Evolutionary conservation across 2,797 vertebrate species (phyloP), one percentile per base, ranked within the genome.

Genomic region (Gephyroberyx darwinii): DNA sequence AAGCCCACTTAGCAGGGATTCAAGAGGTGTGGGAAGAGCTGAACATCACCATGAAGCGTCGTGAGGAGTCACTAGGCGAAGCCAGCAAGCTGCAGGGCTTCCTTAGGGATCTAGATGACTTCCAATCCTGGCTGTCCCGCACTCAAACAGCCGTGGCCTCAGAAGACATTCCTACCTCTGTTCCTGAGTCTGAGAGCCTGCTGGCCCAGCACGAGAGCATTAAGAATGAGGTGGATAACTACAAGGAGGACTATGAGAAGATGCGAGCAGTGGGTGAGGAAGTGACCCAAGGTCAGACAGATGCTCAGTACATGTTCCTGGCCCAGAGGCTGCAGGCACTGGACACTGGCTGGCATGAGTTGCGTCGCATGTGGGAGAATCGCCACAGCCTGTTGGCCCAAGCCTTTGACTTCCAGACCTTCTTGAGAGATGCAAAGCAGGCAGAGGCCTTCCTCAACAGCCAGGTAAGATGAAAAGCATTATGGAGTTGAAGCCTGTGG

Each of bases 331-430:
- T 99, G 17, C 95, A 98, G 72, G 95, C 96, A 0, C 87, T 98
- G 72, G 97, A 97, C 58, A 96, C 95, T 0, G 96, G 96, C 71
- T 99, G 98, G 98, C 94, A 97, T 4, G 96, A 98, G 84, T 89
- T 98, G 83, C 94, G 95, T 17, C 90, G 94, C 71, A 97, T 96
- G 95, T 99, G 98, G 97, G 97, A 98, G 89, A 96, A 95, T 86
- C 93, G 96, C 5, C 96, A 96, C 78, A 94, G 92, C 63, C 91
- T 96, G 12, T 87, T 99, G 78, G 94, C 96, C 12, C 96, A 95
- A 76, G 96, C 95, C 26, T 95, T 95, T 0, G 95, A 96, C 78
- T 95, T 96, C 93, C 97, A 98, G 86, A 93, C 93, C 14, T 97
- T 98, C 91, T 89, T 98, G 75, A 91, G 96, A 60, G 97, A 98